These are phyloP conservation scores for Rafetus swinhoei DNA, from an alignment of 2,113 vertebrate genomes.

Conservation along the genomic window DNA sequence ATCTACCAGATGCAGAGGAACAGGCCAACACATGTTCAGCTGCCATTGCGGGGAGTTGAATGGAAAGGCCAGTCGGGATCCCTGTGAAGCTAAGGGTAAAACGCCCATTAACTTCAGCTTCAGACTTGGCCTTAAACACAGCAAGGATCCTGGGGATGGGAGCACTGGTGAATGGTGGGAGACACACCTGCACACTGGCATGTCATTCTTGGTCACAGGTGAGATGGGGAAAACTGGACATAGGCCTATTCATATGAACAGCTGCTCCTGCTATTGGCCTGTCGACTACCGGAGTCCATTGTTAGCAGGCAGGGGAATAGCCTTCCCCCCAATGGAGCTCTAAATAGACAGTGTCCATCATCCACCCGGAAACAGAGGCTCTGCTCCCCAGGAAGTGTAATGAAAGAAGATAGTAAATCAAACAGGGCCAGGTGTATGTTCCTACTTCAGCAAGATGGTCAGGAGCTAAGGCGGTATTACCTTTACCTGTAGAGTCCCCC, in stretches of 20 bases:
- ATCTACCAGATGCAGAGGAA: not conserved
- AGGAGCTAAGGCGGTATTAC: not conserved
- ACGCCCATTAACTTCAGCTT: not conserved
- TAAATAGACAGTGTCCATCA: conserved; percentile 61
- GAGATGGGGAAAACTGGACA: conserved; percentile 61
- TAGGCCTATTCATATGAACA: conserved; percentile 54
- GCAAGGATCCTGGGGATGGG: accelerated
- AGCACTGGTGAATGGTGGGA: not conserved
- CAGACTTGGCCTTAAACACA: not conserved
- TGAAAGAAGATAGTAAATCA: not conserved
- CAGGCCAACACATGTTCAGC: not conserved
- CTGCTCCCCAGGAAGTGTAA: not conserved
- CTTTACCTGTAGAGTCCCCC: not conserved
- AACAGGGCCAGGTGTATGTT: not conserved
- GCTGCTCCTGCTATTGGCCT: conserved; percentile 71
- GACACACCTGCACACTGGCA: not conserved
- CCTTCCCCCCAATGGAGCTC: conserved; percentile 58
- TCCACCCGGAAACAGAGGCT: conserved; percentile 17
- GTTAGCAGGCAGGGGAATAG: conserved; percentile 27
- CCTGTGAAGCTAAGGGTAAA: not conserved
- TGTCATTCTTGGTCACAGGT: not conserved
- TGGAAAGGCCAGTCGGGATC: not conserved
- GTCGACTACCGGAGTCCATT: conserved; percentile 48
- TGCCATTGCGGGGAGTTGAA: not conserved
- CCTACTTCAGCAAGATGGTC: not conserved